Evolutionary conservation across 2,797 vertebrate genomes (phyloP).

Genomic region (Tympanoctomys barrerae): DNA sequence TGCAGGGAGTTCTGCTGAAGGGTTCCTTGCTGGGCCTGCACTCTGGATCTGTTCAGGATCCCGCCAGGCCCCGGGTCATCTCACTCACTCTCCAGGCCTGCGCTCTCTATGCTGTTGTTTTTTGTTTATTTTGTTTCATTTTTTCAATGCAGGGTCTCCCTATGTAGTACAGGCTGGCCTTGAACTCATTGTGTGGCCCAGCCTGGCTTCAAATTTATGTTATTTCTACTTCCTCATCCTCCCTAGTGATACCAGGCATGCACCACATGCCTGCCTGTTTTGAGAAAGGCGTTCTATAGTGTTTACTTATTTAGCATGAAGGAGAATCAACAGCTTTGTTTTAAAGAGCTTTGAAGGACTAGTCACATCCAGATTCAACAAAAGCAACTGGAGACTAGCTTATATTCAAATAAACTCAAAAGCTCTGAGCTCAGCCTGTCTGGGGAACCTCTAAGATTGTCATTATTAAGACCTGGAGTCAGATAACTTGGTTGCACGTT

Average conservation of each 20-base stretch:
- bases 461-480: neutral
- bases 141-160: neutral
- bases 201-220: neutral
- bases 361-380: neutral
- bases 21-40: no score
- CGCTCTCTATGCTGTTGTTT: neutral
- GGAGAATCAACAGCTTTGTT: neutral
- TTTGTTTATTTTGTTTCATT: neutral
- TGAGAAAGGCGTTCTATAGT: neutral
- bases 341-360: neutral
- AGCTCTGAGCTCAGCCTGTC: neutral
- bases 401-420: neutral
- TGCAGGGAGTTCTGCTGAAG: no score
- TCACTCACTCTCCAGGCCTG: no score
- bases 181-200: neutral
- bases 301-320: neutral
- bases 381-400: neutral
- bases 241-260: neutral
- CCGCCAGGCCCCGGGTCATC: no score
- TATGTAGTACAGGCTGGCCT: neutral
- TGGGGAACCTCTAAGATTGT: conserved; percentile 1
- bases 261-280: neutral
- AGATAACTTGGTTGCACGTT: neutral
- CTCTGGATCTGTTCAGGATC: no score
- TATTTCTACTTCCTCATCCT: neutral